These are phyloP conservation scores for Rhinatrema bivittatum DNA, from an alignment of 2,797 vertebrate species.

Conservation along the genomic window DNA sequence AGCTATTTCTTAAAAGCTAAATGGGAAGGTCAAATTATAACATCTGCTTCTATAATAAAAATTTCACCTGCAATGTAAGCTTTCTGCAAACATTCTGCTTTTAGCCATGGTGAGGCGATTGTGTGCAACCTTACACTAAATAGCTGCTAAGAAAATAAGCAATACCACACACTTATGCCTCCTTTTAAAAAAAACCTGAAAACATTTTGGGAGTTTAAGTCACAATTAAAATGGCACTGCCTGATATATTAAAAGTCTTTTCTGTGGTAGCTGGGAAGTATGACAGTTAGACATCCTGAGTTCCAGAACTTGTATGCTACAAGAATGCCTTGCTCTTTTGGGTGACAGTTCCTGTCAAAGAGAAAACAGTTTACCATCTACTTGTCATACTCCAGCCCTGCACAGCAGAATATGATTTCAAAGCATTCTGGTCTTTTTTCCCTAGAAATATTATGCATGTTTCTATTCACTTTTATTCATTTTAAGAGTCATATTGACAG, in stretches of 20 bases:
- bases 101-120: too few species aligned
- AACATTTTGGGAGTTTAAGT: slow-evolving; percentile 2
- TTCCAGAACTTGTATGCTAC: background rate
- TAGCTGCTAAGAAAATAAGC: background rate
- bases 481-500: background rate
- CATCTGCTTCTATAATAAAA: too few species aligned
- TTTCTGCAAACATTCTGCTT: too few species aligned
- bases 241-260: slow-evolving; percentile 2
- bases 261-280: background rate
- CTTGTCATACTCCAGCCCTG: background rate
- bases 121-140: too few species aligned
- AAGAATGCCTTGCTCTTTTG: background rate
- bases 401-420: background rate
- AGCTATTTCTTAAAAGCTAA: too few species aligned
- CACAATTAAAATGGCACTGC: background rate
- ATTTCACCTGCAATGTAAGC: too few species aligned
- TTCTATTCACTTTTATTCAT: background rate
- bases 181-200: slow-evolving; percentile 3
- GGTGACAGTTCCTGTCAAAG: background rate
- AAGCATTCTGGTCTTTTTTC: slow-evolving; percentile 11
- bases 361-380: background rate
- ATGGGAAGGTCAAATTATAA: too few species aligned
- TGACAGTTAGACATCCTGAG: background rate
- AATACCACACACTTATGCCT: background rate
- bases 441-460: background rate